A percentile compares a stretch with the other conserved stretches of the same genome.
These are phyloP conservation scores for Cerastis leucographa DNA, from an alignment of 2,888 invertebrate species.

Conservation along the genomic window DNA sequence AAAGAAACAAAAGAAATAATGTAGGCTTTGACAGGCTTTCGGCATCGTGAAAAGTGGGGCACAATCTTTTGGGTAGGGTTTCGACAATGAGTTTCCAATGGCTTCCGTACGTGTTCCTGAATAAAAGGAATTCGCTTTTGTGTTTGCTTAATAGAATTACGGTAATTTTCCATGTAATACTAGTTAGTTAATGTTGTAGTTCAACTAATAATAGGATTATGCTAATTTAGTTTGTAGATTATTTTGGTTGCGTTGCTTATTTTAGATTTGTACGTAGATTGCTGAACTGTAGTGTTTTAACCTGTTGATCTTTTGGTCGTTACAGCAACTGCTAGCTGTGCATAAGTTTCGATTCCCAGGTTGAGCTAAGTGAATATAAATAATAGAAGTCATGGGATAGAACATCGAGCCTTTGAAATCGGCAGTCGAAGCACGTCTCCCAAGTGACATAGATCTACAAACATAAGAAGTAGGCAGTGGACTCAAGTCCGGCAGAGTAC, in stretches of 20 bases:
- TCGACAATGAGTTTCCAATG: slow-evolving; percentile 56
- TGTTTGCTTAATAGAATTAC: slow-evolving; percentile 44
- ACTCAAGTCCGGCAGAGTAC: background rate
- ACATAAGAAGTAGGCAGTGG: background rate
- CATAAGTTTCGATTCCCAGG: background rate
- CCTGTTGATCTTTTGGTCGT: background rate
- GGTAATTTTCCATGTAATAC: slow-evolving; percentile 37
- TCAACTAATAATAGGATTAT: slow-evolving; percentile 37
- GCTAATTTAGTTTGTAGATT: slow-evolving; percentile 34
- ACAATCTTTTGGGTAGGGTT: slow-evolving; percentile 45
- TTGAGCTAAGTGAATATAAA: background rate
- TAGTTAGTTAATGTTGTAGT: background rate
- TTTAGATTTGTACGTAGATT: slow-evolving; percentile 21
- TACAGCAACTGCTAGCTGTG: background rate
- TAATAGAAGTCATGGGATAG: background rate
- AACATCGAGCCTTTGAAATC: background rate
- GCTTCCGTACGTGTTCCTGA: slow-evolving; percentile 57
- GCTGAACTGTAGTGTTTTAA: slow-evolving; percentile 1
- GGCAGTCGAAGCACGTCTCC: background rate
- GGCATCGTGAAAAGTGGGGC: slow-evolving; percentile 40
- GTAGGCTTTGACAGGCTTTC: slow-evolving; percentile 47
- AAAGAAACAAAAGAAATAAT: slow-evolving; percentile 59
- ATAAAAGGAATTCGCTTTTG: slow-evolving; percentile 45
- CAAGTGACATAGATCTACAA: background rate
- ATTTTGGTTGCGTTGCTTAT: slow-evolving; percentile 24